These are phyloP conservation scores for Chondrilla cf. caribensis DNA, from an alignment of 37 sponge, comb jelly and placozoan genomes.

Conservation along the genomic window DNA sequence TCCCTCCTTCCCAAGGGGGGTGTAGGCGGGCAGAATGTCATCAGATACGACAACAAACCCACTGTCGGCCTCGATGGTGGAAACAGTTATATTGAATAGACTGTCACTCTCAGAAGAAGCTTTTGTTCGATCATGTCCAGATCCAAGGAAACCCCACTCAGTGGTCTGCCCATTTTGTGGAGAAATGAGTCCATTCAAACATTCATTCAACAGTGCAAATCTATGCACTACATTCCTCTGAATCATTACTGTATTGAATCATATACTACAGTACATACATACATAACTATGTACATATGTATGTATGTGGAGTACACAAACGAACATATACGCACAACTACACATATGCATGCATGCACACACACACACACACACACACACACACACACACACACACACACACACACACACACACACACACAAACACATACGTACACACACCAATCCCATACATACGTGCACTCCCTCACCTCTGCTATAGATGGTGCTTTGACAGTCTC, in stretches of 20 bases:
- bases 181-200: too few species aligned
- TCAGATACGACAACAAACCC: constrained; percentile 10
- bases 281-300: too few species aligned
- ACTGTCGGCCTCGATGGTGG: not conserved
- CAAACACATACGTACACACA: too few species aligned
- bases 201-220: too few species aligned
- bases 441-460: too few species aligned
- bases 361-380: not conserved
- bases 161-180: constrained; percentile 2
- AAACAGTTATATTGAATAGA: constrained; percentile 1
- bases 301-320: too few species aligned
- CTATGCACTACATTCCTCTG: too few species aligned
- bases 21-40: not conserved
- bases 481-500: constrained; percentile 51
- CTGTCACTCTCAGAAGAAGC: not conserved
- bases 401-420: not conserved
- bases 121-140: not conserved
- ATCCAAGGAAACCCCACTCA: not conserved
- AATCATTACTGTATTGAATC: too few species aligned
- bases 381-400: not conserved
- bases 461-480: constrained; percentile 62
- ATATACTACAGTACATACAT: too few species aligned
- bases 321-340: too few species aligned
- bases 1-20: not conserved
- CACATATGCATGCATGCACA: too few species aligned